These are phyloP conservation scores for Scaptomyza parva DNA, from an alignment of 2,888 invertebrate species.

Conservation along the genomic window DNA sequence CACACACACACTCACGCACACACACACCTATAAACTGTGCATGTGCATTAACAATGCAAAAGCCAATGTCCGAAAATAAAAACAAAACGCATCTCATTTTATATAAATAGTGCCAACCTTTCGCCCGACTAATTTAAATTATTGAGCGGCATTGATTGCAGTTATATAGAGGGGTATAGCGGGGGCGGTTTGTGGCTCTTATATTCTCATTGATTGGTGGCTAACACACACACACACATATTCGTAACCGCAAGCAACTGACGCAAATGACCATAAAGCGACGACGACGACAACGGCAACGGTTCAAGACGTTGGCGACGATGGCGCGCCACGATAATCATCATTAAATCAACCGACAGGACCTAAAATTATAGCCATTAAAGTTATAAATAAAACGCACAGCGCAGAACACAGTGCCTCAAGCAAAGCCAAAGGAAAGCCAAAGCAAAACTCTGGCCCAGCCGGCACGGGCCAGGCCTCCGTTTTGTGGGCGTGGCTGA, in stretches of 20 bases:
- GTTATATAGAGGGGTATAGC: neutral
- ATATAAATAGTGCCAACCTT: slow-evolving; percentile 40
- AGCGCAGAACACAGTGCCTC: slow-evolving; percentile 43
- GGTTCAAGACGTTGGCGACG: slow-evolving; percentile 38
- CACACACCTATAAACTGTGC: neutral
- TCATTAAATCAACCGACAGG: slow-evolving; percentile 77
- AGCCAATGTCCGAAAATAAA: slow-evolving; percentile 51
- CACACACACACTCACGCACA: slow-evolving; percentile 15
- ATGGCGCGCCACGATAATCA: slow-evolving; percentile 65
- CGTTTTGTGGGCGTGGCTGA: slow-evolving; percentile 60
- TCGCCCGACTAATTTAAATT: slow-evolving; percentile 63
- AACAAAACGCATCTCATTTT: slow-evolving; percentile 28
- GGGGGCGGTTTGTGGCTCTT: slow-evolving; percentile 7
- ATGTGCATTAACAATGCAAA: slow-evolving; percentile 49
- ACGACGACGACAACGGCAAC: slow-evolving; percentile 16
- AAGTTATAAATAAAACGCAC: slow-evolving; percentile 75
- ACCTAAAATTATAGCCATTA: slow-evolving; percentile 79
- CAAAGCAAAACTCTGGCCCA: neutral
- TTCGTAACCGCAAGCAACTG: slow-evolving; percentile 43
- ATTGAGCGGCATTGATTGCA: slow-evolving; percentile 72
- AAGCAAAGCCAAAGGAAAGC: neutral
- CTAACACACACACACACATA: slow-evolving; percentile 1
- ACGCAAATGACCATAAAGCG: slow-evolving; percentile 66
- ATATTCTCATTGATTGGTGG: slow-evolving; percentile 43
- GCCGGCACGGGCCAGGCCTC: slow-evolving; percentile 31